A percentile compares a stretch with the other conserved stretches of the same genome.
phyloP scores from a whole-genome alignment of 2,888 invertebrate genomes.

The Ceriagrion tenellum region DNA sequence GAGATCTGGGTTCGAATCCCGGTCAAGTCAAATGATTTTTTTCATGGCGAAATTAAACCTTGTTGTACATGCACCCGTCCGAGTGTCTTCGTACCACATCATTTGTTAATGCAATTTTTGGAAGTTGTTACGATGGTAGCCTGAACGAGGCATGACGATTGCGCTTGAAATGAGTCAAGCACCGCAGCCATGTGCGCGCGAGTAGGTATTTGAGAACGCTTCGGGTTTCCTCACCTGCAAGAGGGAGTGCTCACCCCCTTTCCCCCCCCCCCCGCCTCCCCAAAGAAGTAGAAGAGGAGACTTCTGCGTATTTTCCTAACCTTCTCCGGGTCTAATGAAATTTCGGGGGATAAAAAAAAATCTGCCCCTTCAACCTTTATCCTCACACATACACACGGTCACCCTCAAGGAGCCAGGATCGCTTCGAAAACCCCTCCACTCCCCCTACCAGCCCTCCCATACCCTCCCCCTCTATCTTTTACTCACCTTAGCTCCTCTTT shows the following conservation, averaged over 20 bases:
- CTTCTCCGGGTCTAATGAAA: neutral
- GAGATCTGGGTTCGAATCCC: too few relatives aligned
- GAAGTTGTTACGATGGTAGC: too few relatives aligned
- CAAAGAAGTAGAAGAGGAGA: neutral
- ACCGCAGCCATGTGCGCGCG: neutral
- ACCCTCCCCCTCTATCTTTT: neutral
- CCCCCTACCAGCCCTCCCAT: neutral
- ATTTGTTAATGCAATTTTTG: too few relatives aligned
- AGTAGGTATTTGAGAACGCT: neutral
- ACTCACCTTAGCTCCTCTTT: neutral
- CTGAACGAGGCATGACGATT: too few relatives aligned
- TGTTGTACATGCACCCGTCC: too few relatives aligned
- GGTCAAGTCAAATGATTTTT: too few relatives aligned
- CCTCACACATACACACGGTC: neutral
- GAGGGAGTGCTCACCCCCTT: too few relatives aligned
- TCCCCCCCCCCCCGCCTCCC: too few relatives aligned
- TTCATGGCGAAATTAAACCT: too few relatives aligned
- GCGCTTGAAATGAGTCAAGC: too few relatives aligned
- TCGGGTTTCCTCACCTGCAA: neutral
- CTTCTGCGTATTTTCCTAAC: neutral
- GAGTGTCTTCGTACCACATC: too few relatives aligned
- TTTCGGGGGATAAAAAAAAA: neutral
- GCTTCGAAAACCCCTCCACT: neutral
- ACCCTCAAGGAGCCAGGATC: neutral
- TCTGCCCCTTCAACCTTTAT: constrained; percentile 19